phyloP scores from a whole-genome alignment of 30 jellyfish, hydroid and myxozoan species.

The Mastigias papua region DNA sequence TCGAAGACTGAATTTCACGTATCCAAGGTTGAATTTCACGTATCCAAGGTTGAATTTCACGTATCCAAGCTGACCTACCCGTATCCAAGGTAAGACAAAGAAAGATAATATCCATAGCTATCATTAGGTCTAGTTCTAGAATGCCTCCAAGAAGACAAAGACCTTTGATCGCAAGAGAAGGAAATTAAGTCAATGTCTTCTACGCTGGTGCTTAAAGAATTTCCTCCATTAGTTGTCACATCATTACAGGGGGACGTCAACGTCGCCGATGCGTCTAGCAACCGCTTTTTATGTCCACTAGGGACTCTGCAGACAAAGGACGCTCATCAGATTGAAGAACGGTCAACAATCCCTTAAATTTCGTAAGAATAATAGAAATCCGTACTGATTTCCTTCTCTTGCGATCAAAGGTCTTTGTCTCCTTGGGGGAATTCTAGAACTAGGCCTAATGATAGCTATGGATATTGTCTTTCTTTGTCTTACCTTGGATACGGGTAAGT shows the following conservation, averaged over 20 bases:
- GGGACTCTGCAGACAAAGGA: conserved; percentile 12
- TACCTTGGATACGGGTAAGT: neutral
- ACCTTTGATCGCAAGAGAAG: conserved; percentile 7
- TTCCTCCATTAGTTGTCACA: too few species aligned
- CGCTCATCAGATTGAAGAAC: neutral
- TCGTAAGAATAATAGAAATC: neutral
- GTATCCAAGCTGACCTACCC: too few species aligned
- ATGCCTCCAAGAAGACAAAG: conserved; percentile 2
- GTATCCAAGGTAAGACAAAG: neutral
- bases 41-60: neutral
- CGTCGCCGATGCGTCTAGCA: conserved; percentile 26
- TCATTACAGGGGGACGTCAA: too few species aligned
- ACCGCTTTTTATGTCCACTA: conserved; percentile 22
- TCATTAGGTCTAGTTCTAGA: neutral
- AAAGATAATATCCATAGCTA: neutral
- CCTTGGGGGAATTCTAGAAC: neutral
- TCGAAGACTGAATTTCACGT: neutral
- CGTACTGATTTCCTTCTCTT: conserved; percentile 32
- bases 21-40: neutral
- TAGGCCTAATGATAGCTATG: neutral
- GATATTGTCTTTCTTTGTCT: neutral
- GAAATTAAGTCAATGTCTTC: too few species aligned
- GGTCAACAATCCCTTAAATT: neutral
- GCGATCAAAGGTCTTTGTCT: conserved; percentile 1
- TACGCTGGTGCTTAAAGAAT: too few species aligned